A percentile compares a stretch with the other conserved stretches of the same genome.
Conservation (phyloP, 2,113 vertebrate species). For the Brienomyrus brachyistius region DNA sequence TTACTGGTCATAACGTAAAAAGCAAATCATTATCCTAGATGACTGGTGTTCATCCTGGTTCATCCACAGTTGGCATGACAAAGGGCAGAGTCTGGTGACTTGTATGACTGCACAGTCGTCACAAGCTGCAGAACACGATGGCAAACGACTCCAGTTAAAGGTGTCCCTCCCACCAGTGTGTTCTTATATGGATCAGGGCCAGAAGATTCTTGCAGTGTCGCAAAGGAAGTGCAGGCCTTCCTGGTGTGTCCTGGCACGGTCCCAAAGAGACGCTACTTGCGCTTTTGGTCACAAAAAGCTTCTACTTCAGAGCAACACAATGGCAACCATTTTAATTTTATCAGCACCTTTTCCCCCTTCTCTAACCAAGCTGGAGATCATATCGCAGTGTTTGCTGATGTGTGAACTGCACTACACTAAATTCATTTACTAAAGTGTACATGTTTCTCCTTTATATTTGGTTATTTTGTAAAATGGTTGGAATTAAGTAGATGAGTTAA, state of each 20-base stretch:
- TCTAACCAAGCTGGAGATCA: background rate
- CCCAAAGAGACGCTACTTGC: background rate
- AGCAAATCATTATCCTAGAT: background rate
- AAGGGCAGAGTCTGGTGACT: background rate
- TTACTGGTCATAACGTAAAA: background rate
- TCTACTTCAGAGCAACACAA: background rate
- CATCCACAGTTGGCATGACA: background rate
- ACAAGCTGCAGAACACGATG: background rate
- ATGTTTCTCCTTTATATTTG: background rate
- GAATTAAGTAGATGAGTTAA: background rate
- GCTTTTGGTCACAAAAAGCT: background rate
- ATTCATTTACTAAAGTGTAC: background rate
- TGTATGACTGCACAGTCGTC: background rate
- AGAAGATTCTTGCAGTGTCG: background rate
- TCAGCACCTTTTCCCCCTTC: background rate
- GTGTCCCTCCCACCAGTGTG: background rate
- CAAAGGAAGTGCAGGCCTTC: background rate
- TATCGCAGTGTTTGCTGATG: background rate
- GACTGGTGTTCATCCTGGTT: background rate
- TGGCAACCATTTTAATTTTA: background rate
- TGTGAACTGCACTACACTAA: background rate
- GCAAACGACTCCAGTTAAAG: background rate
- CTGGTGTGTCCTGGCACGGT: background rate
- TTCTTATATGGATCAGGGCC: background rate
- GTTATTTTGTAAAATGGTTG: background rate